Evolutionary conservation across 1,140 invertebrate genomes (phyloP), one percentile per base, ranked within the genome.

Genomic region (Drosophila kepulauana): DNA sequence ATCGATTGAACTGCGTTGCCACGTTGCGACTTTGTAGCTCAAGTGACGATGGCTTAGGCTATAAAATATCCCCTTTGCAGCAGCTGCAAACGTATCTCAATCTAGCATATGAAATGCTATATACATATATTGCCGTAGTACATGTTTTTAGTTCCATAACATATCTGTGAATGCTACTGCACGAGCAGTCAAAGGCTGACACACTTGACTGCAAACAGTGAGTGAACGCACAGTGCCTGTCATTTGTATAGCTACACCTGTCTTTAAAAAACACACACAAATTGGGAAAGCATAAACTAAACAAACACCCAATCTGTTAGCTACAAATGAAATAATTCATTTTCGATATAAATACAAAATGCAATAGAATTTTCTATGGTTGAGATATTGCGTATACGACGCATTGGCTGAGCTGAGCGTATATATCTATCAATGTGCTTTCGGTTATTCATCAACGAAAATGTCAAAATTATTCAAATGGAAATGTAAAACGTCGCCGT

Each of bases 381-480:
- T 38, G 54, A 20, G 48, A 45, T 25, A 64, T 75, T 75, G 58
- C 72, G 72, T 75, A 75, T 65, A 71, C 59, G 72, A 43, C 51
- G 35, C 66, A 10, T 57, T 41, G 11, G 38, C 16, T 16, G 15
- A 48, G 16, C 62, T 43, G 49, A 35, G 20, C 46, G 11, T n/a
- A 43, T 35, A 87, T 88, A 88, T 88, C 84, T 88, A 88, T 88
- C 84, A 88, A 88, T 88, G 80, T 80, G 85, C 81, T 89, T 79
- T 84, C 78, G 81, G 81, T 89, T 89, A 89, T 88, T 88, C 85
- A 88, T 88, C 85, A 88, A 85, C 85, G 85, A 81, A 88, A 88
- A 88, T 88, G 85, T 88, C 85, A 85, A 88, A 88, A 88, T 88
- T 88, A 88, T 88, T 88, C 85, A 88, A 88, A 88, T 88, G 86